Evolutionary conservation across 2,113 vertebrate genomes (phyloP).

Genomic region (Podiceps cristatus): DNA sequence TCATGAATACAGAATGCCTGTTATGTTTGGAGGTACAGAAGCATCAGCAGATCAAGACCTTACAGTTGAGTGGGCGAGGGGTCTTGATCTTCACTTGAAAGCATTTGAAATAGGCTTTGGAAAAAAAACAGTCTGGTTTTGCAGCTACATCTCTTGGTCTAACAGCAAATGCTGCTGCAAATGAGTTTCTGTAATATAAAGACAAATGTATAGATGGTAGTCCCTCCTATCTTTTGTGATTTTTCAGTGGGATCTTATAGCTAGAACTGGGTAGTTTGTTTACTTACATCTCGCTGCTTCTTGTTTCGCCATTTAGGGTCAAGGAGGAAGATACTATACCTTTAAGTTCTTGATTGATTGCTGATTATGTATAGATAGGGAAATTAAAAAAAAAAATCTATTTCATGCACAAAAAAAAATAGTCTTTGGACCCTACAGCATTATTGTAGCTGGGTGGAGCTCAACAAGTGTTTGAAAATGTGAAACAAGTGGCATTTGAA

Average conservation of each 20-base stretch:
- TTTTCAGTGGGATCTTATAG: neutral
- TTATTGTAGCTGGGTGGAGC: neutral
- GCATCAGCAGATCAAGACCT: neutral
- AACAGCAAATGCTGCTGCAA: neutral
- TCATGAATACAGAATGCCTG: neutral
- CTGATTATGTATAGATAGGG: neutral
- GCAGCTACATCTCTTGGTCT: neutral
- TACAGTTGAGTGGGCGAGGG: neutral
- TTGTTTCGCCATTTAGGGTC: fast-evolving
- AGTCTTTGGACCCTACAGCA: neutral
- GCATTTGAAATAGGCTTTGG: neutral
- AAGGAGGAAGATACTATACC: neutral
- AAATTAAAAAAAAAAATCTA: neutral
- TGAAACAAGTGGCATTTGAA: neutral
- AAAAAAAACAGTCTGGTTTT: neutral
- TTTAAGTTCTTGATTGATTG: neutral
- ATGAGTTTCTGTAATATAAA: neutral
- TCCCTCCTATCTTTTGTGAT: neutral
- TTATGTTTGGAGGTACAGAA: neutral
- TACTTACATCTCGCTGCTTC: neutral
- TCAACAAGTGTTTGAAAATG: neutral
- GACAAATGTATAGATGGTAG: neutral
- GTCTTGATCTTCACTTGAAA: neutral
- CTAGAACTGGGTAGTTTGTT: neutral
- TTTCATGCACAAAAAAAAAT: neutral